These are phyloP conservation scores for Arctopsyche grandis DNA, from an alignment of 1,140 invertebrate genomes.

Conservation along the genomic window DNA sequence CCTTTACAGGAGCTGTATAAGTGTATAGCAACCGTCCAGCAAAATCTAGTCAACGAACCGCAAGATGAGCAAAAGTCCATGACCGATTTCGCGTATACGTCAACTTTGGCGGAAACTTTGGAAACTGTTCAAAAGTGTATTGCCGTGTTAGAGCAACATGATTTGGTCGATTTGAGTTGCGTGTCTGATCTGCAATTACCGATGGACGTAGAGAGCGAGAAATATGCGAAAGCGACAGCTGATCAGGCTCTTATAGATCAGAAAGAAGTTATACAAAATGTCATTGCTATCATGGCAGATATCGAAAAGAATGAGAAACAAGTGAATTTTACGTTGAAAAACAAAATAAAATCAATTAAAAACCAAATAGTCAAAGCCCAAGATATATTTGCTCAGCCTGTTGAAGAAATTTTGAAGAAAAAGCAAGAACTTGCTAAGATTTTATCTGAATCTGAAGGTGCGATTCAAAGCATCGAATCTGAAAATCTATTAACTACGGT, in stretches of 20 bases:
- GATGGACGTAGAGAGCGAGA: conserved; percentile 32
- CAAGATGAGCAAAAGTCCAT: conserved; percentile 49
- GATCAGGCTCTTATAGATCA: conserved; percentile 46
- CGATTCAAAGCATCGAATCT: conserved; percentile 50
- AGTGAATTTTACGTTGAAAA: conserved; percentile 18
- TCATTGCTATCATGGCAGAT: conserved; percentile 38
- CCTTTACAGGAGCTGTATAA: conserved; percentile 62
- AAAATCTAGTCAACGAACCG: conserved; percentile 53
- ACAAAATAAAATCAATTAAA: conserved; percentile 48
- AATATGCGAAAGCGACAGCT: conserved; percentile 47
- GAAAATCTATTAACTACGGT: conserved; percentile 37
- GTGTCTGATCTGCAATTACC: conserved; percentile 45
- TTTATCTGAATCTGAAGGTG: conserved; percentile 55
- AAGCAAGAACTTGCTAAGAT: conserved; percentile 55
- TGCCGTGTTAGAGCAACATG: conserved; percentile 49
- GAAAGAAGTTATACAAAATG: conserved; percentile 44
- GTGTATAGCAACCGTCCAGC: conserved; percentile 59
- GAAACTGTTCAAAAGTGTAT: conserved; percentile 55
- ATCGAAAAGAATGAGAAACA: conserved; percentile 33
- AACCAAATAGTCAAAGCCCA: conserved; percentile 43
- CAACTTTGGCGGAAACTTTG: conserved; percentile 53
- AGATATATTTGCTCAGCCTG: conserved; percentile 57
- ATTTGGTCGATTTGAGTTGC: conserved; percentile 48
- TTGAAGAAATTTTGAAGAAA: conserved; percentile 50
- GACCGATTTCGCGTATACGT: conserved; percentile 49